Evolutionary conservation across 2,113 vertebrate species (phyloP).

Genomic region (Psittacara wagleri): DNA sequence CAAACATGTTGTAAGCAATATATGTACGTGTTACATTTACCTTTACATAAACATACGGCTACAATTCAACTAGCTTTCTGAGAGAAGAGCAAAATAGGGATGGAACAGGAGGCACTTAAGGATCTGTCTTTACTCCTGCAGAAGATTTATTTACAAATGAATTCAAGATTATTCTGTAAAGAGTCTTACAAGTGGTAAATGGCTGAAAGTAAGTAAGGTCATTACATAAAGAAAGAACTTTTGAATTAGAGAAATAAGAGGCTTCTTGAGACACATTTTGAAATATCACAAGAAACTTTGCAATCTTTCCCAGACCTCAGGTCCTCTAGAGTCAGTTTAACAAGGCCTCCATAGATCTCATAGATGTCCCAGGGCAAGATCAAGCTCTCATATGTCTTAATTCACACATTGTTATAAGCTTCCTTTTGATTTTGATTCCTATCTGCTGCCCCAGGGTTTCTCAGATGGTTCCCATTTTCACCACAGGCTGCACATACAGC

Average conservation of each 20-base stretch:
- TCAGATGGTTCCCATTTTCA: conserved; percentile 24
- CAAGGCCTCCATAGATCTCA: background rate
- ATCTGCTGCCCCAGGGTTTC: background rate
- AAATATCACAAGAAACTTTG: background rate
- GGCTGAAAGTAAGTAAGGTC: background rate
- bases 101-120: background rate
- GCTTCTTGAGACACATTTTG: background rate
- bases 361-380: background rate
- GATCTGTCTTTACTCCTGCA: background rate
- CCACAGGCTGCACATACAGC: background rate
- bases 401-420: background rate
- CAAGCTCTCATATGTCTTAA: background rate
- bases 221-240: background rate
- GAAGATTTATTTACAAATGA: background rate
- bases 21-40: background rate
- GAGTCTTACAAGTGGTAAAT: background rate
- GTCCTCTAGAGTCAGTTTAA: background rate
- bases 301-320: background rate
- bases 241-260: background rate
- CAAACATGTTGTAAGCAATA: background rate
- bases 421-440: conserved; percentile 30
- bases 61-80: background rate
- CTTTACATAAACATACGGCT: background rate
- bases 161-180: background rate
- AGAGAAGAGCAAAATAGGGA: background rate